These are phyloP conservation scores for Epizoanthus ramosus DNA, from an alignment of 92 coral and sea anemone species.

Conservation along the genomic window DNA sequence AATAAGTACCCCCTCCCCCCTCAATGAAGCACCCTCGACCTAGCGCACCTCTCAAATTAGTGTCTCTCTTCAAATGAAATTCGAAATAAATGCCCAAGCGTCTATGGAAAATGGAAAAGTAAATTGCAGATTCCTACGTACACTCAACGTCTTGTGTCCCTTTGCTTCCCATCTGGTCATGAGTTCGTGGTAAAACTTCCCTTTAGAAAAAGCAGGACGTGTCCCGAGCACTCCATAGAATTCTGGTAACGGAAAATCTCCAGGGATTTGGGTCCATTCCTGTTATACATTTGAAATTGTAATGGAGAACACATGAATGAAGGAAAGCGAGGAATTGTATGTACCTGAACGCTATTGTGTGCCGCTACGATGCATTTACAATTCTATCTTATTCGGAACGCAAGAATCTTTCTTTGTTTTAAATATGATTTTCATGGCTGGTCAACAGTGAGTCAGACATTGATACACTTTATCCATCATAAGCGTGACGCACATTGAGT, in stretches of 20 bases:
- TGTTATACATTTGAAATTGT: neutral
- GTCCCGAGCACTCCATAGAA: slow-evolving; percentile 67
- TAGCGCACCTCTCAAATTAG: neutral
- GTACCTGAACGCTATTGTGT: no score
- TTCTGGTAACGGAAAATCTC: slow-evolving; percentile 58
- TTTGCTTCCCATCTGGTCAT: slow-evolving; percentile 44
- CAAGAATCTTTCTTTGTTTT: no score
- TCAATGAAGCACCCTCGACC: neutral
- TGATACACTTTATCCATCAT: no score
- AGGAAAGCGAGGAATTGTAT: neutral
- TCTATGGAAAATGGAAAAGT: no score
- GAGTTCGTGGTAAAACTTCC: slow-evolving; percentile 46
- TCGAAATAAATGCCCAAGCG: no score
- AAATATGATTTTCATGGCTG: no score
- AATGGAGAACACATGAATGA: neutral
- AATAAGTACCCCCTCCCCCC: neutral
- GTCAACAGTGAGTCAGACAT: no score
- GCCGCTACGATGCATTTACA: no score
- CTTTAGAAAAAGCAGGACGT: slow-evolving; percentile 60
- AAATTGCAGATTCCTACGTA: slow-evolving; percentile 19
- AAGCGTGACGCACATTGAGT: no score
- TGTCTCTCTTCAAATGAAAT: no score
- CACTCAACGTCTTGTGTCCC: slow-evolving; percentile 52
- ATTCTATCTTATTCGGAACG: no score
- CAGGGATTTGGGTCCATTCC: slow-evolving; percentile 64